Percentiles rank a stretch among this genome's conserved stretches.
Evolutionary conservation across 2,113 vertebrate species (phyloP).

Genomic region (Garra rufa): DNA sequence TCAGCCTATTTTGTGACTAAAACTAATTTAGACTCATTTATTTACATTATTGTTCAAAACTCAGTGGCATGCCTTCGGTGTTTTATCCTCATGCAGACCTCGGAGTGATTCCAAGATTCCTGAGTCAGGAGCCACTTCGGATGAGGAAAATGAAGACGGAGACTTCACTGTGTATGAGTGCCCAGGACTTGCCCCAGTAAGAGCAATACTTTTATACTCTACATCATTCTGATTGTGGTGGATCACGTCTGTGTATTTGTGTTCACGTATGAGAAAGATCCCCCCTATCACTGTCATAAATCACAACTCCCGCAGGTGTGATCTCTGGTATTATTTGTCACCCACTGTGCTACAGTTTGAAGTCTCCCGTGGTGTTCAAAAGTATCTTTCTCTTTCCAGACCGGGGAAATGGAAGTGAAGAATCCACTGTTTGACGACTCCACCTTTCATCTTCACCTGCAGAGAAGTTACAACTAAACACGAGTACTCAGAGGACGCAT

Average conservation of each 20-base stretch:
- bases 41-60: neutral
- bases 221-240: neutral
- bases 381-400: conserved; percentile 72
- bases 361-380: neutral
- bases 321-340: conserved; percentile 29
- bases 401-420: conserved; percentile 96
- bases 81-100: conserved; percentile 72
- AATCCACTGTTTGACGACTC: conserved; percentile 92
- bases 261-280: neutral
- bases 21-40: too few species aligned
- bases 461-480: conserved; percentile 74
- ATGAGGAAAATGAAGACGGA: conserved; percentile 93
- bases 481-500: conserved; percentile 3
- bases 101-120: conserved; percentile 85
- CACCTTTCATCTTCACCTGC: conserved; percentile 79
- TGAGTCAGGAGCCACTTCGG: conserved; percentile 82
- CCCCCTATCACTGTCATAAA: neutral
- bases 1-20: too few species aligned
- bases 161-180: conserved; percentile 97
- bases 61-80: neutral
- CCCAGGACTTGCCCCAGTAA: conserved; percentile 92
- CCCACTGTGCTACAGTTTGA: conserved; percentile 29
- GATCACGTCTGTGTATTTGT: neutral
- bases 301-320: neutral
- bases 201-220: conserved; percentile 52